Base-by-base conservation (phyloP, 2,888 invertebrate species). In the Epirrita christyi region DNA sequence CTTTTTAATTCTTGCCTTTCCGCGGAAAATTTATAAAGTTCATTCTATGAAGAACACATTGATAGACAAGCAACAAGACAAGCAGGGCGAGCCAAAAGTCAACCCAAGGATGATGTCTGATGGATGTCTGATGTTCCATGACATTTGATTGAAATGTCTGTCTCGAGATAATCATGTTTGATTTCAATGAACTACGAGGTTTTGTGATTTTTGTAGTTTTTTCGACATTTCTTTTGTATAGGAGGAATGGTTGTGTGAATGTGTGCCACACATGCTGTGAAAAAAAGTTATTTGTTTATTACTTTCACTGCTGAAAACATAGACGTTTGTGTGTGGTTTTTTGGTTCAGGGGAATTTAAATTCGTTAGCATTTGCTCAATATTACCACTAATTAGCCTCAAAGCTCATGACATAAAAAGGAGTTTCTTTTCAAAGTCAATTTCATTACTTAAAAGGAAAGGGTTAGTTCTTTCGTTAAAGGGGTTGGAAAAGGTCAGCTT, bases 361-460 rank as follows among this genome's bases (percentile, higher is more conserved):
- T 21, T 21, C 6, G 6, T 32, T 32, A 9, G 32, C 32, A 32
- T 21, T 21, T 21, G 2, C 21, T 21, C 4, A 21, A 21, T 21
- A 4, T 21, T 21, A 2, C 21, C n/a, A n/a, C n/a, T n/a, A n/a
- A 21, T 21, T 21, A 21, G 21, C 2, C 32, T 32, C 8, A 0
- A 32, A 32, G 32, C 32, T 32, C n/a, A n/a, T 34, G 10, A 34
- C 34, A 7, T n/a, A 10, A n/a, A 37, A 13, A 37, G 10, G 7
- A 14, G 38, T 7, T 38, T 14, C 59, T 61, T 57, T 58, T 51
- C 68, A 55, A 66, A 68, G 63, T 65, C 67, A 71, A 70, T 70
- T 72, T 71, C 75, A 77, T 75, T 73, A 76, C 67, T 52, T 55
- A 70, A 77, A 75, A 73, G 72, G 72, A 69, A 63, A 64, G 71